Evolutionary conservation across 30 jellyfish, hydroid and myxozoan species (phyloP).

Genomic region (Aurelia sp.): DNA sequence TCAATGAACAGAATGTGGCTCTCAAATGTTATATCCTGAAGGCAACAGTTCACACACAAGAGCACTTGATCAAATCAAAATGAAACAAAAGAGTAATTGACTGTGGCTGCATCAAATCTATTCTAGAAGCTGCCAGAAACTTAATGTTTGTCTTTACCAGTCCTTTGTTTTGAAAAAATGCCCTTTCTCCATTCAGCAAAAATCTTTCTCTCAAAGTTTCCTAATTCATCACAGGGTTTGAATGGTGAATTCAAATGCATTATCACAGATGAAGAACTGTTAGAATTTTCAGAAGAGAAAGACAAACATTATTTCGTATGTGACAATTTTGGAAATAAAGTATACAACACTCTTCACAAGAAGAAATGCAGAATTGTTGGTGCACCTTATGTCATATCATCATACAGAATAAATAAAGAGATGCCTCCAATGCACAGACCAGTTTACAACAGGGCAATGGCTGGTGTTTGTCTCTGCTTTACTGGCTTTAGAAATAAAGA

Average conservation of each 20-base stretch:
- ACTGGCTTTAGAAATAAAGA: conserved; percentile 96
- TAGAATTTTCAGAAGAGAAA: conserved; percentile 47
- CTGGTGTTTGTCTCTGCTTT: conserved; percentile 96
- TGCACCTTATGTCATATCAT: conserved; percentile 83
- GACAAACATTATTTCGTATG: conserved; percentile 81
- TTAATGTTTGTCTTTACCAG: too few relatives aligned
- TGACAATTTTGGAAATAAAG: conserved; percentile 77
- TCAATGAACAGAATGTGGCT: too few relatives aligned
- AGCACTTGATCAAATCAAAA: too few relatives aligned
- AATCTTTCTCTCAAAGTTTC: too few relatives aligned
- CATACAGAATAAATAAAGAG: conserved; percentile 46
- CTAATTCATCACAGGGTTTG: conserved; percentile 37
- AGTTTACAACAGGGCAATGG: conserved; percentile 85
- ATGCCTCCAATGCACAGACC: conserved; percentile 89
- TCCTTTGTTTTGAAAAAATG: too few relatives aligned
- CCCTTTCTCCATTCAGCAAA: too few relatives aligned
- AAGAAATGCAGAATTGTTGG: conserved; percentile 89
- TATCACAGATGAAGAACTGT: conserved; percentile 76
- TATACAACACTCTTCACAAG: conserved; percentile 70
- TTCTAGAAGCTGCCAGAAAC: too few relatives aligned
- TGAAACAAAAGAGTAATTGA: too few relatives aligned
- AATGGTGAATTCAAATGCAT: conserved; percentile 66
- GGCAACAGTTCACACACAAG: too few relatives aligned
- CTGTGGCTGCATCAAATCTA: too few relatives aligned
- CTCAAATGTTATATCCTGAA: too few relatives aligned